Conservation (phyloP, 2,113 vertebrate species). For the Fregata magnificens region DNA sequence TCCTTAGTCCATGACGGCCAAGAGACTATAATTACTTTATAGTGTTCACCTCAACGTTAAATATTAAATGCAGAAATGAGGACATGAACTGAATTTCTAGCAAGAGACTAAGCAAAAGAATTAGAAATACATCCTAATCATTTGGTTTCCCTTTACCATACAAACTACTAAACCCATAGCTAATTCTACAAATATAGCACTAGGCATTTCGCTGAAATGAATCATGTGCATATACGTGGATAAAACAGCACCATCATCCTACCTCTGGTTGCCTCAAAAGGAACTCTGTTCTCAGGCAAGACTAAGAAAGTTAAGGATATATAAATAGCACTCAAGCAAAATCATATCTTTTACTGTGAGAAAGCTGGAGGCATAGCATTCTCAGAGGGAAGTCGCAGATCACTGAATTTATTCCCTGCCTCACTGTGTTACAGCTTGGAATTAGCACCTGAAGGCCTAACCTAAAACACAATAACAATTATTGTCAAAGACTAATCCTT, state of each 20-base stretch:
- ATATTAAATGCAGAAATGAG: background rate
- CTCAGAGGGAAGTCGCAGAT: background rate
- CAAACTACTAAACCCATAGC: background rate
- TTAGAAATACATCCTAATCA: background rate
- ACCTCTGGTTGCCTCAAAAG: background rate
- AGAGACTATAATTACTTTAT: background rate
- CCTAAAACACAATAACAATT: background rate
- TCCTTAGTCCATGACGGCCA: background rate
- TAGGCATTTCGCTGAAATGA: background rate
- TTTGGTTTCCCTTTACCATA: background rate
- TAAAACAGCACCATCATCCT: background rate
- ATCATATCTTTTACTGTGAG: background rate
- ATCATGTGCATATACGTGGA: background rate
- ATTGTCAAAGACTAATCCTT: background rate
- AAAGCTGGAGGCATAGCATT: background rate
- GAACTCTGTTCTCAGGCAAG: background rate
- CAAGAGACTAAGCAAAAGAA: background rate
- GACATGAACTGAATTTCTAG: background rate
- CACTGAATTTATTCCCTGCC: background rate
- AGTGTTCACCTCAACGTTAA: background rate
- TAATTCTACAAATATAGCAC: background rate
- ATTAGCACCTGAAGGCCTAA: background rate
- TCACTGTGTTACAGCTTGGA: background rate
- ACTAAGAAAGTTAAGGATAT: background rate
- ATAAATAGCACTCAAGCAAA: background rate